Evolutionary conservation across 2,797 vertebrate genomes (phyloP).

Genomic region (Leptoclinus maculatus): DNA sequence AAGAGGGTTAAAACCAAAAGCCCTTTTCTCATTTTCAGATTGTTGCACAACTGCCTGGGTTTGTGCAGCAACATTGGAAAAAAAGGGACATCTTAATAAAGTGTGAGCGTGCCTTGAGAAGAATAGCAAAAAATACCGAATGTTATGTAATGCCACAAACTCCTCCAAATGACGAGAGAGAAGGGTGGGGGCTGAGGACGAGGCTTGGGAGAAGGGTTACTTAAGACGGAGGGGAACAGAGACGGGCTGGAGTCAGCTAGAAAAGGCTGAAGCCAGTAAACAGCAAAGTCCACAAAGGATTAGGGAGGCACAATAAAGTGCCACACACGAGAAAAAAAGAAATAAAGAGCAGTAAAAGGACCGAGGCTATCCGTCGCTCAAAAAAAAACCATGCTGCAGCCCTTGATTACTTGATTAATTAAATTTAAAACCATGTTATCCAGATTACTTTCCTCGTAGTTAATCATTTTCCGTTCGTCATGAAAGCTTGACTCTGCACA

Average conservation of each 20-base stretch:
- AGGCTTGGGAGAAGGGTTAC: background rate
- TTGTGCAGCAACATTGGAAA: conserved; percentile 13
- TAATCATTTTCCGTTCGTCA: background rate
- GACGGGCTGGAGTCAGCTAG: background rate
- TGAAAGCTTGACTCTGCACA: conserved; percentile 2
- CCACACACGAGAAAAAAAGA: background rate
- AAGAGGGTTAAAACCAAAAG: background rate
- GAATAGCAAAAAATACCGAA: conserved; percentile 39
- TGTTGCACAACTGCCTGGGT: conserved; percentile 43
- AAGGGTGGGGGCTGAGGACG: conserved; percentile 13
- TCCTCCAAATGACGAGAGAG: conserved; percentile 41
- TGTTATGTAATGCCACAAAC: conserved; percentile 65
- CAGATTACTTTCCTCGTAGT: background rate
- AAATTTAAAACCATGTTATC: conserved; percentile 23
- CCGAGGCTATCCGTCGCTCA: background rate
- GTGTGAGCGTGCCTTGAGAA: conserved; percentile 26
- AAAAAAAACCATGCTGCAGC: conserved; percentile 8
- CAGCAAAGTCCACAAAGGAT: conserved; percentile 24
- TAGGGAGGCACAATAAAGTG: conserved; percentile 27
- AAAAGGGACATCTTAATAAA: conserved; percentile 35
- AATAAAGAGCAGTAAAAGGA: background rate
- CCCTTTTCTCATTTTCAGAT: background rate
- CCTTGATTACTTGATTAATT: conserved; percentile 8
- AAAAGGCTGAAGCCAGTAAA: conserved; percentile 37
- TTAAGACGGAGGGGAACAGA: conserved; percentile 23